Evolutionary conservation across 2,113 vertebrate species (phyloP).

Genomic region (Onychostruthus taczanowskii): DNA sequence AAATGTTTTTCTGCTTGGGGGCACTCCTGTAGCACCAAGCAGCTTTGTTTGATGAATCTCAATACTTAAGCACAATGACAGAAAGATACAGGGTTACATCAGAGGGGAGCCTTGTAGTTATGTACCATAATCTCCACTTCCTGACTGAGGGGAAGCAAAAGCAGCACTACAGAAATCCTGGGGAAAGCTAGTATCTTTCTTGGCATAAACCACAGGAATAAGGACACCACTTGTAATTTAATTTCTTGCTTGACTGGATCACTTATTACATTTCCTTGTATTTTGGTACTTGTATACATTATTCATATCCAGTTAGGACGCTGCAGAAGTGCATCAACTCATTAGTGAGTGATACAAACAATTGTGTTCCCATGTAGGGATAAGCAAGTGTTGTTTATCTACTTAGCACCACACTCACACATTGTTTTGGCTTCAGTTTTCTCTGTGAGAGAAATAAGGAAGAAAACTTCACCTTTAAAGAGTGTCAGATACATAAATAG

Average conservation of each 20-base stretch:
- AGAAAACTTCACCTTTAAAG: not conserved
- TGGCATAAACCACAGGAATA: constrained; percentile 12
- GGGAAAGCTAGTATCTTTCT: not conserved
- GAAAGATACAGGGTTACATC: not conserved
- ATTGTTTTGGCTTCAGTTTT: not conserved
- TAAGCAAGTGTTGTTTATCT: not conserved
- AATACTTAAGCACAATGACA: not conserved
- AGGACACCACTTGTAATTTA: constrained; percentile 34
- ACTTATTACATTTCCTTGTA: constrained; percentile 34
- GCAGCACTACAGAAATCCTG: not conserved
- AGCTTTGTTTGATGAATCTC: not conserved
- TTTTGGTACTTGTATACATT: constrained; percentile 30
- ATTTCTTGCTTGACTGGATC: constrained; percentile 55
- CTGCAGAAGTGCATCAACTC: not conserved
- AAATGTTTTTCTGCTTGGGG: not conserved
- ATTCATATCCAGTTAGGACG: constrained; percentile 1
- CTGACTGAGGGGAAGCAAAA: not conserved
- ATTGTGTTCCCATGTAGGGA: not conserved
- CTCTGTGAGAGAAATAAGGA: not conserved
- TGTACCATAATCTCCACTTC: not conserved
- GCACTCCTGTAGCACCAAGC: not conserved
- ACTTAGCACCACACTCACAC: not conserved
- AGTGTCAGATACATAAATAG: not conserved
- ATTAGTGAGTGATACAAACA: not conserved
- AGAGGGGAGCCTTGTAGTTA: not conserved